Conservation (phyloP, 1,140 invertebrate species). For the Chironomus striatipennis region DNA sequence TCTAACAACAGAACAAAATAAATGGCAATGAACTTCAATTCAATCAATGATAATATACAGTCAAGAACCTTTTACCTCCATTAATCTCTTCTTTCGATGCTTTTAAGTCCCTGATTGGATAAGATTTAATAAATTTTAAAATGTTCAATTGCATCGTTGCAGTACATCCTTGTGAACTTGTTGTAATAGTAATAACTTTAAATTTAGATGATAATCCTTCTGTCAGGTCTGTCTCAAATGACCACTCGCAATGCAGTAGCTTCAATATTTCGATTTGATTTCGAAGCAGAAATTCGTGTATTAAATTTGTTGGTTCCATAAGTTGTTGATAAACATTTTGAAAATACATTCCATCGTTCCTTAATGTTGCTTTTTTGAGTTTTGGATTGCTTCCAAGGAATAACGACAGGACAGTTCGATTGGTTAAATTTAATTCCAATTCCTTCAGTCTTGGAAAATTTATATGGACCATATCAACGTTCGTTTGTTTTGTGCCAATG, state of each 20-base stretch:
- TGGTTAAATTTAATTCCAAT: not conserved
- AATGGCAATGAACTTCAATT: too few relatives aligned
- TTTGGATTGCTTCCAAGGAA: not conserved
- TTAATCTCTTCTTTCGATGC: not conserved
- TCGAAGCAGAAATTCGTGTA: not conserved
- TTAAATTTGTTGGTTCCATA: not conserved
- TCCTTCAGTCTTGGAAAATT: not conserved
- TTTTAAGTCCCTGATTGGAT: not conserved
- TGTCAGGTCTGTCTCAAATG: not conserved
- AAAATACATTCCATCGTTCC: too few relatives aligned
- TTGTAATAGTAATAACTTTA: not conserved
- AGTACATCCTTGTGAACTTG: not conserved
- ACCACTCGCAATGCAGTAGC: not conserved
- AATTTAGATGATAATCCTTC: not conserved
- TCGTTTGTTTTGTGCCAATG: not conserved
- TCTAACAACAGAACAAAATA: too few relatives aligned
- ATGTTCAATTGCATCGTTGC: not conserved
- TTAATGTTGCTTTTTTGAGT: not conserved
- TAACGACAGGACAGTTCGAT: not conserved
- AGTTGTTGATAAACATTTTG: too few relatives aligned
- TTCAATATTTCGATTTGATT: not conserved
- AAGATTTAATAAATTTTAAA: not conserved
- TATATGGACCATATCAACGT: not conserved
- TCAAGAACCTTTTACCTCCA: not conserved
- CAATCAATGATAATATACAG: not conserved